phyloP scores from a whole-genome alignment of 1,140 invertebrate genomes.

The Charaxes varanes region DNA sequence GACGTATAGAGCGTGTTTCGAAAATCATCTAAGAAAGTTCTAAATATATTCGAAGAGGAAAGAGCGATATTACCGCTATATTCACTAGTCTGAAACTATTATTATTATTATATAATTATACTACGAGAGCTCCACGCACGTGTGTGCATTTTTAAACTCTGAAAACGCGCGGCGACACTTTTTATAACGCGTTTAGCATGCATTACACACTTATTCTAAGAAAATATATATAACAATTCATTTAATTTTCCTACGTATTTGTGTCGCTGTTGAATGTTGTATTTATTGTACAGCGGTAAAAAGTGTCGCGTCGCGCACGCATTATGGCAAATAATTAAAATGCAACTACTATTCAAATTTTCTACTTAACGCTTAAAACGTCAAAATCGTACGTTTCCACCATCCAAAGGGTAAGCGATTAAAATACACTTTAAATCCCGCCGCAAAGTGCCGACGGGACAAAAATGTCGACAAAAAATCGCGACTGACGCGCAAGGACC shows the following conservation, averaged over 20 bases:
- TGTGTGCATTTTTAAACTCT: constrained; percentile 35
- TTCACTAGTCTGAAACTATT: constrained; percentile 42
- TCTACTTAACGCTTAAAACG: constrained; percentile 47
- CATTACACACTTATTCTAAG: constrained; percentile 42
- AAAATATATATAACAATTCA: constrained; percentile 33
- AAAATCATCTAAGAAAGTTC: constrained; percentile 31
- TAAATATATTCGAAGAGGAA: constrained; percentile 40
- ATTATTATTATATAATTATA: constrained; percentile 19
- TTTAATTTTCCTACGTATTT: constrained; percentile 34
- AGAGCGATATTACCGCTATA: constrained; percentile 18
- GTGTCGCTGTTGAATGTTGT: constrained; percentile 2
- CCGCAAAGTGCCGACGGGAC: not conserved
- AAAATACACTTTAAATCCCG: constrained; percentile 16
- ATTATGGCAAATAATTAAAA: constrained; percentile 46
- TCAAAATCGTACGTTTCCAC: constrained; percentile 16
- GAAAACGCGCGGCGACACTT: constrained; percentile 14
- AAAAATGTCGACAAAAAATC: not conserved
- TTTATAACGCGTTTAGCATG: not conserved
- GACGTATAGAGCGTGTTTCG: constrained; percentile 39
- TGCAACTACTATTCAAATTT: constrained; percentile 50
- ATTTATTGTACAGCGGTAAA: constrained; percentile 1
- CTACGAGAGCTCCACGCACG: constrained; percentile 25
- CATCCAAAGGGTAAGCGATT: constrained; percentile 15
- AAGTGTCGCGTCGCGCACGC: constrained; percentile 16
- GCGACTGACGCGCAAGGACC: no score